Percentiles rank a stretch among this genome's conserved stretches.
Evolutionary conservation across 2,113 vertebrate species (phyloP).

Genomic region (Alosa alosa): DNA sequence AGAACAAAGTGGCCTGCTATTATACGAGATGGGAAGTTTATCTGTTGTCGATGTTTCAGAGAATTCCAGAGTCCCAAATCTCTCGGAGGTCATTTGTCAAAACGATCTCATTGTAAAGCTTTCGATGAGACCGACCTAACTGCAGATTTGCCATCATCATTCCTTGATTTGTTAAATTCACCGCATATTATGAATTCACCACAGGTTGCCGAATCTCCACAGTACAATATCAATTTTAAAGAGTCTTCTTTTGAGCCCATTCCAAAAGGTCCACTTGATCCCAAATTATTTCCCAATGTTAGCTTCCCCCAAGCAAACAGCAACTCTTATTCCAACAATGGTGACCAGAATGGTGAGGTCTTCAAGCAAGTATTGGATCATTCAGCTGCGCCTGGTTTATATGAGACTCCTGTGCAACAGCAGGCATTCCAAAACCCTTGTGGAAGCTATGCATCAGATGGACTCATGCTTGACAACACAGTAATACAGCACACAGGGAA

Average conservation of each 20-base stretch:
- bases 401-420: constrained; percentile 69
- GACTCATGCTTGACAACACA: constrained; percentile 58
- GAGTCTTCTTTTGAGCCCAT: constrained; percentile 74
- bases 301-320: constrained; percentile 71
- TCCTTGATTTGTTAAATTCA: constrained; percentile 88
- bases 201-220: constrained; percentile 65
- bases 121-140: constrained; percentile 81
- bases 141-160: constrained; percentile 78
- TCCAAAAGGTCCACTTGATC: constrained; percentile 64
- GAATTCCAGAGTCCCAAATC: constrained; percentile 89
- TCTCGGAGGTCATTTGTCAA: constrained; percentile 93
- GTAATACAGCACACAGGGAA: constrained; percentile 70
- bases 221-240: constrained; percentile 74
- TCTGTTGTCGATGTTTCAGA: constrained; percentile 90
- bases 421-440: constrained; percentile 60
- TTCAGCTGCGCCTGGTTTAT: constrained; percentile 76
- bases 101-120: constrained; percentile 86
- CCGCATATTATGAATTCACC: constrained; percentile 72
- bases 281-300: constrained; percentile 70
- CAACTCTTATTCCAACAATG: constrained; percentile 57
- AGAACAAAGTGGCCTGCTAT: constrained; percentile 94
- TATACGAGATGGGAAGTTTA: constrained; percentile 88
- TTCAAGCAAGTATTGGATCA: constrained; percentile 84
- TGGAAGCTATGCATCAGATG: constrained; percentile 43
- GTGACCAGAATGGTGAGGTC: constrained; percentile 76